These are phyloP conservation scores for Eulemur rufifrons DNA, from an alignment of 2,113 vertebrate genomes.

Conservation along the genomic window DNA sequence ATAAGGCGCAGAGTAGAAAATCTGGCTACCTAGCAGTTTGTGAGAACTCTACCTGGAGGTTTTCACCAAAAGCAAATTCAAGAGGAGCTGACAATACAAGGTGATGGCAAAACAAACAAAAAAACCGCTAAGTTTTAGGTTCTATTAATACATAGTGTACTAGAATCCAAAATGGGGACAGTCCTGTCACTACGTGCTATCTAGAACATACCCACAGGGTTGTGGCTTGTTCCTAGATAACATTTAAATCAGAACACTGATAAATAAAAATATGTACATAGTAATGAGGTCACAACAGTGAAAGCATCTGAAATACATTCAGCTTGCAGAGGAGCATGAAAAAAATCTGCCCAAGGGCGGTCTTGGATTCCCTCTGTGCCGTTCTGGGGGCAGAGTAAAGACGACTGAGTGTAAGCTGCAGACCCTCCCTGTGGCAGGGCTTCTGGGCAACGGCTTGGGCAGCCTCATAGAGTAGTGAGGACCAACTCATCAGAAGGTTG, in stretches of 20 bases:
- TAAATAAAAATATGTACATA: not conserved
- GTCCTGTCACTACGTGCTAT: not conserved
- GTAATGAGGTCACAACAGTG: not conserved
- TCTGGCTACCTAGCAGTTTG: not conserved
- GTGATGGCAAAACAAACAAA: not conserved
- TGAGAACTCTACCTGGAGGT: not conserved
- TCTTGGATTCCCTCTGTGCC: not conserved
- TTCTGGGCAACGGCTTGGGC: not conserved
- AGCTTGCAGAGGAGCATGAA: not conserved
- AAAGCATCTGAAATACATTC: not conserved
- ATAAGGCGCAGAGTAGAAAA: not conserved
- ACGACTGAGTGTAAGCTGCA: not conserved
- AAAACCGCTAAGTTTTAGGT: not conserved
- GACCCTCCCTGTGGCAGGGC: not conserved
- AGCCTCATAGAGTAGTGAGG: not conserved
- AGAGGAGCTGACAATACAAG: not conserved
- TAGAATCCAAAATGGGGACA: not conserved
- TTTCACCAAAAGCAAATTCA: not conserved
- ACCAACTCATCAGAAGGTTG: no score
- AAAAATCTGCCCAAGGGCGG: not conserved
- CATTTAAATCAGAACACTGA: not conserved
- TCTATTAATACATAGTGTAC: not conserved
- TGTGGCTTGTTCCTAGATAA: not conserved
- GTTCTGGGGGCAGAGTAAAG: not conserved
- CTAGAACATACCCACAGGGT: rapidly evolving